Evolutionary conservation across 2,113 vertebrate genomes (phyloP).

Genomic region (Aspiorhynchus laticeps): DNA sequence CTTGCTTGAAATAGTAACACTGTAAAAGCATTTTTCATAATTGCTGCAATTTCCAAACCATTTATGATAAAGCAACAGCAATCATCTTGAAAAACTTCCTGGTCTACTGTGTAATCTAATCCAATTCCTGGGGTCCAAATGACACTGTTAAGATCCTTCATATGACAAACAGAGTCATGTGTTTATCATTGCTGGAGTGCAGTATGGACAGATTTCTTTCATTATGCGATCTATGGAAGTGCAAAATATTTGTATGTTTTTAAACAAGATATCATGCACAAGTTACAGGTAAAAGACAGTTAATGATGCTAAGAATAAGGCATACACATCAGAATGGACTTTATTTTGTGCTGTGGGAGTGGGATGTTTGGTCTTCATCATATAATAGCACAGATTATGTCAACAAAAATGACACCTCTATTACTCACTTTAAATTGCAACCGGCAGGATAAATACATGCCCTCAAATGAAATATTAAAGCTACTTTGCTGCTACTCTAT

Average conservation of each 20-base stretch:
- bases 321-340: not conserved
- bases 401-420: not conserved
- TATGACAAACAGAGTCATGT: too few species aligned
- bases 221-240: too few species aligned
- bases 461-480: not conserved
- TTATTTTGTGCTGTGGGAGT: not conserved
- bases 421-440: constrained; percentile 16
- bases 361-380: not conserved
- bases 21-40: constrained; percentile 19
- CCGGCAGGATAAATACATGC: not conserved
- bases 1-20: not conserved
- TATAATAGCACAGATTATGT: not conserved
- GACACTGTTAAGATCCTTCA: too few species aligned
- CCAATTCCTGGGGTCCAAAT: not conserved
- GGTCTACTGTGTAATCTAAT: constrained; percentile 2
- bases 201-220: too few species aligned
- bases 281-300: not conserved
- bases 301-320: too few species aligned
- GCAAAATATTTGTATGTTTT: too few species aligned
- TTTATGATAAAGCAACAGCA: not conserved
- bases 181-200: too few species aligned
- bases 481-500: not conserved
- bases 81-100: not conserved
- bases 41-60: constrained; percentile 15
- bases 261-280: too few species aligned